Evolutionary conservation across 2,888 invertebrate species (phyloP), one percentile per base, ranked within the genome.

Genomic region (Amphipoea oculea): DNA sequence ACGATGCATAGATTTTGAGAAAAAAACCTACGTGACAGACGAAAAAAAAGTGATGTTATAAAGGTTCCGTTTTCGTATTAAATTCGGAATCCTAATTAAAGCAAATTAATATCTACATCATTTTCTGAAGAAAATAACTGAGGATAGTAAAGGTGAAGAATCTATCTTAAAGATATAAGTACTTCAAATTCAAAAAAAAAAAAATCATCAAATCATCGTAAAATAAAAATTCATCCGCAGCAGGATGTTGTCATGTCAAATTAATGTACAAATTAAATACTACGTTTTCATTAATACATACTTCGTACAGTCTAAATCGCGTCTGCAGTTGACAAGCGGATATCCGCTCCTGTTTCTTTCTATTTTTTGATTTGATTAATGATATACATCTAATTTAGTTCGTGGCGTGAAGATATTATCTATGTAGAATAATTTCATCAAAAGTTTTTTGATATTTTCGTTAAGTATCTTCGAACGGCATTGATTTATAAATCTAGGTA

Each of bases 301-400:
- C 42, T 76, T 68, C 67, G 54, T 29, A 70, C 23, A n/a, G 11
- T 76, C 40, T 78, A 66, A 76, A 67, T 74, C 9, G 6, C 20
- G 60, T 63, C 42, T 69, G 45, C 17, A 68, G 60, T 67, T 73
- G 85, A 83, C 85, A 76, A 72, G 76, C 85, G 88, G 85, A 86
- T 36, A 29, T 88, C 86, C 85, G 85, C 48, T 69, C 80, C 57
- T 75, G 80, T 86, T 86, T 66, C 68, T n/a, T 45, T 48, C n/a
- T 69, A 71, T 77, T 80, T 86, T 48, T 63, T 51, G n/a, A 63
- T 81, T 82, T 84, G 78, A 86, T 79, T 78, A 63, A 79, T 73
- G 67, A n/a, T 66, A 45, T 63, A 68, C 17, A 14, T n/a, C 51
- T 42, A 62, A 69, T 83, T 79, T 65, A 48, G 73, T 14, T 71